These are phyloP conservation scores for Silurus asotus DNA, from an alignment of 2,113 vertebrate genomes.

Conservation along the genomic window DNA sequence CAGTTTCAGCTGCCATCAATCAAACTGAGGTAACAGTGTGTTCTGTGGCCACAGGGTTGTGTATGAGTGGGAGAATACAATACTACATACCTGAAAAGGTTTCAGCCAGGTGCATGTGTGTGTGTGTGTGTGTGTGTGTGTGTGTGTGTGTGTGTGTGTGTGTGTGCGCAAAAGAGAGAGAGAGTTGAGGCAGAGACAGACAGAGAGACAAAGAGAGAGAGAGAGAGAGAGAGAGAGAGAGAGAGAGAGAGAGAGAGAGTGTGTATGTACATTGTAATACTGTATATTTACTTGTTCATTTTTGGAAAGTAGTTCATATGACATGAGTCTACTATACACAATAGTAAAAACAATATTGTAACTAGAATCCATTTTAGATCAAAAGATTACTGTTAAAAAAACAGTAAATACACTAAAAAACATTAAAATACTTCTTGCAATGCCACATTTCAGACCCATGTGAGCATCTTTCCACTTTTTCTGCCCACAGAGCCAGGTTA, in stretches of 20 bases:
- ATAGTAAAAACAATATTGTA: neutral
- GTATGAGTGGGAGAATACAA: slow-evolving; percentile 59
- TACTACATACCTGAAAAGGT: slow-evolving; percentile 70
- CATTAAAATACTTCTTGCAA: neutral
- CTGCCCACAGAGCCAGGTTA: neutral
- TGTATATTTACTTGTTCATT: neutral
- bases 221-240: slow-evolving; percentile 4
- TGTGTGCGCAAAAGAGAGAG: neutral
- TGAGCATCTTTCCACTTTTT: neutral
- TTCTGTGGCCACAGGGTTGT: slow-evolving; percentile 51
- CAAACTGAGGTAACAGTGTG: slow-evolving; percentile 69
- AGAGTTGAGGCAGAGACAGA: neutral
- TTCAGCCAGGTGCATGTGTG: slow-evolving; percentile 58
- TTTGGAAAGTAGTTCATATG: neutral
- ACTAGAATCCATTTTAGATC: too few species aligned
- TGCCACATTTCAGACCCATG: neutral
- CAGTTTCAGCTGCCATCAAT: slow-evolving; percentile 75
- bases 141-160: too few species aligned
- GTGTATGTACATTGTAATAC: neutral
- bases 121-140: neutral
- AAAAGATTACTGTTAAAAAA: too few species aligned
- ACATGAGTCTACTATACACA: neutral
- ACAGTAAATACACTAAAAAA: neutral
- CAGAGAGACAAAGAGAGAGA: neutral
- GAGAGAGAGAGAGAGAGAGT: neutral